Evolutionary conservation across 1,140 invertebrate genomes (phyloP).

Genomic region (Drosophila pseudoananassae): DNA sequence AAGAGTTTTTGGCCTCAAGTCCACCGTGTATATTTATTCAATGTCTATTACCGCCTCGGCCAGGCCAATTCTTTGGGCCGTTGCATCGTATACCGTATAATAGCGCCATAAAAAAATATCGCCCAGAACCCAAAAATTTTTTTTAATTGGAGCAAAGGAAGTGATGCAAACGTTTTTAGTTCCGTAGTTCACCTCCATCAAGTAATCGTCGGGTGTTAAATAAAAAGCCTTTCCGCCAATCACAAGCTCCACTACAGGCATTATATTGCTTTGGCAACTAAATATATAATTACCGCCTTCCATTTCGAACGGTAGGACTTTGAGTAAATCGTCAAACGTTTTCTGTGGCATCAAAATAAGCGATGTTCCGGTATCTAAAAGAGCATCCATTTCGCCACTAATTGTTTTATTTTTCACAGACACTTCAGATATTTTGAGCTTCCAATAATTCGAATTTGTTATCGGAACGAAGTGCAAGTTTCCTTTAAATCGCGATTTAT

Average conservation of each 20-base stretch:
- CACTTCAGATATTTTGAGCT: conserved; percentile 54
- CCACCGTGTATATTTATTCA: neutral
- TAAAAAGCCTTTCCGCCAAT: conserved; percentile 35
- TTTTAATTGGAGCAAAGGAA: conserved; percentile 30
- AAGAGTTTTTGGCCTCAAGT: neutral
- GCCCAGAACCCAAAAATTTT: conserved; percentile 55
- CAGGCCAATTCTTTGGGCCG: conserved; percentile 38
- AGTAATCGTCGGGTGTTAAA: conserved; percentile 36
- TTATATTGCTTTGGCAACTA: conserved; percentile 4
- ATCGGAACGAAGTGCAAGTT: conserved; percentile 68
- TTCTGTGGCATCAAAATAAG: conserved; percentile 88
- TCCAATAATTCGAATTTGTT: conserved; percentile 62
- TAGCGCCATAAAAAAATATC: conserved; percentile 51
- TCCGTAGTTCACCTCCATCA: conserved; percentile 7
- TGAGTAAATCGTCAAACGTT: conserved; percentile 75
- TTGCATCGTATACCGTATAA: conserved; percentile 56
- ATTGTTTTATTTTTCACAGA: conserved; percentile 16
- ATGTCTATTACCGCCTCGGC: conserved; percentile 21
- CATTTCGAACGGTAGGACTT: conserved; percentile 7
- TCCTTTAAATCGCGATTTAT: conserved; percentile 46
- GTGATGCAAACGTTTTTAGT: conserved; percentile 11
- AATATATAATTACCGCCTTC: conserved; percentile 3
- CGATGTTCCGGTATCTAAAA: conserved; percentile 91
- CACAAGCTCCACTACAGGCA: conserved; percentile 35
- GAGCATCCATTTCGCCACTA: conserved; percentile 86